These are phyloP conservation scores for Sepiola atlantica DNA, from an alignment of 2,888 invertebrate species.

Conservation along the genomic window DNA sequence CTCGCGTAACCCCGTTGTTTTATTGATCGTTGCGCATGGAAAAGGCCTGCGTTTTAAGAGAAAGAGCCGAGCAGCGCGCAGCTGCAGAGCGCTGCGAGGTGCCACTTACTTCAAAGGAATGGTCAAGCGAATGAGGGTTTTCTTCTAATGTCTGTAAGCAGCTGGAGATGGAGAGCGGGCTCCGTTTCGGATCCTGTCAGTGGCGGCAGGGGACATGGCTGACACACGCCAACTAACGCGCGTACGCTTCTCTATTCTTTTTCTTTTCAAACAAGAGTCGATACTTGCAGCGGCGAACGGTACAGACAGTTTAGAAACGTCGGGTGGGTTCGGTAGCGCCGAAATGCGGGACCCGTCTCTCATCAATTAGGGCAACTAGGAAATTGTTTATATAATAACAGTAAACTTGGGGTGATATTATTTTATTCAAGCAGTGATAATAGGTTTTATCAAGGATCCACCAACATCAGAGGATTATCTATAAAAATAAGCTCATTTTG, in stretches of 20 bases:
- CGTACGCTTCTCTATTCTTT: background rate
- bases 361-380: background rate
- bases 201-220: background rate
- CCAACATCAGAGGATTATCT: background rate
- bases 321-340: background rate
- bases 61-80: background rate
- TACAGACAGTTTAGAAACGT: background rate
- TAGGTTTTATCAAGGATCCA: background rate
- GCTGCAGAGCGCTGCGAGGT: constrained; percentile 20
- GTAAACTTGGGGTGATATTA: background rate
- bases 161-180: constrained; percentile 1
- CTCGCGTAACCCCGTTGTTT: background rate
- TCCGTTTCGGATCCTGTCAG: background rate
- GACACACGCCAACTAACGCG: background rate
- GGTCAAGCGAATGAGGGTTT: constrained; percentile 22
- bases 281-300: background rate
- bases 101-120: constrained; percentile 32
- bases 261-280: too few relatives aligned
- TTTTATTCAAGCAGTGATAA: background rate
- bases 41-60: background rate
- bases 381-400: background rate
- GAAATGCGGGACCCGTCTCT: background rate
- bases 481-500: background rate
- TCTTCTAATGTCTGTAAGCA: background rate
- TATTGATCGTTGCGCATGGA: background rate